Base-by-base conservation (phyloP, 2,888 invertebrate species). In the Netelia inedita region DNA sequence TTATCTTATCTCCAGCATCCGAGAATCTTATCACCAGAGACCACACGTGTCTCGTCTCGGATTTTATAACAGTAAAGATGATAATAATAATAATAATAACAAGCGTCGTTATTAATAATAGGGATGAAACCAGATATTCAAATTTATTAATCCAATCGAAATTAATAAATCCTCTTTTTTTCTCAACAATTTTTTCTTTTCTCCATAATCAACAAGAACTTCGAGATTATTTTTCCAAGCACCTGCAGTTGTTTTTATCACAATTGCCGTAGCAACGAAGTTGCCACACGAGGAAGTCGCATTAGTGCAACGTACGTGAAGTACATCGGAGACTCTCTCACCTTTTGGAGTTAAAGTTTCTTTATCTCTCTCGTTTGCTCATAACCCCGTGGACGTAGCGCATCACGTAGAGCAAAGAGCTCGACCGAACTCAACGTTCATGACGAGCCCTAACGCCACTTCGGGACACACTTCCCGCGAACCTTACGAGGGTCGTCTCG, bases 361-460 rank as follows among this genome's bases (percentile, higher is more conserved):
- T 63, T 79, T 55, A 21, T 35, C 57, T 73, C 75, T 79, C 74
- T 79, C 82, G 79, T 78, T 57, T 79, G 84, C 82, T 80, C 80
- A 81, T 85, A 72, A 28, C 43, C 50, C 76, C 68, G 71, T 76
- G 68, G 59, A 55, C 66, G 66, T 50, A 59, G 66, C 57, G 65
- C 66, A 81, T 81, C 74, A 71, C 71, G 82, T 72, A 57, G 53
- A 69, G 43, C 28, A 16, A 61, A 76, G 59, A n/a, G n/a, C 46
- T 11, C 50, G 46, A 71, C 80, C 53, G 65, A 75, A 75, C 71
- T 71, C 76, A 53, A 61, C 65, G 57, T 78, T 82, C 78, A 78
- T 79, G 82, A 82, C 82, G 87, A 80, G 82, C 84, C 82, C 87
- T 84, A 86, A 87, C 84, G 82, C 84, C 84, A 87, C 87, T 85